Conservation (phyloP, 2,888 invertebrate genomes). For the Hoplodrina blanda region DNA sequence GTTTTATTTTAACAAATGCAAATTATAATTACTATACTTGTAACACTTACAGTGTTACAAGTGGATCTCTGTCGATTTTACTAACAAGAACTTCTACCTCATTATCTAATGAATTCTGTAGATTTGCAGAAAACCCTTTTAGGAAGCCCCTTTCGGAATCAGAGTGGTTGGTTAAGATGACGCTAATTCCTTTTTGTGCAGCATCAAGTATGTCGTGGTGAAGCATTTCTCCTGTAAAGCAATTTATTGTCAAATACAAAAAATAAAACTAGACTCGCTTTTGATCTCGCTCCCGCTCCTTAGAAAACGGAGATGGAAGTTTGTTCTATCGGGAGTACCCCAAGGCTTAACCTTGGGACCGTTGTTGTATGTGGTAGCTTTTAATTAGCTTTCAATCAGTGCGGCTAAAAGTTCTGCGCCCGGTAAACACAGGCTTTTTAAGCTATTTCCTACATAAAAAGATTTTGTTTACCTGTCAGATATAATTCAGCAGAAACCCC, state of each 20-base stretch:
- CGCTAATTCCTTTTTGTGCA: conserved; percentile 93
- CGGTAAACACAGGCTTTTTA: not conserved
- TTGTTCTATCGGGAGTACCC: not conserved
- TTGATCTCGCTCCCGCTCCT: not conserved
- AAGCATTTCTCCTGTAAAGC: conserved; percentile 94
- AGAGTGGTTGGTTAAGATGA: conserved; percentile 97
- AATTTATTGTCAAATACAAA: conserved; percentile 12
- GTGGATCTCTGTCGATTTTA: conserved; percentile 94
- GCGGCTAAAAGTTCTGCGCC: not conserved
- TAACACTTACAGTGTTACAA: conserved; percentile 91
- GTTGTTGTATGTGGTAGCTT: not conserved
- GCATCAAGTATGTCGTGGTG: conserved; percentile 98
- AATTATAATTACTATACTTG: conserved; percentile 13
- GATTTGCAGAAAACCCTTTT: conserved; percentile 87
- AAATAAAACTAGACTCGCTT: not conserved
- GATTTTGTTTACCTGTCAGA: conserved; percentile 91
- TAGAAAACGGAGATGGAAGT: not conserved
- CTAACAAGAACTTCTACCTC: conserved; percentile 93
- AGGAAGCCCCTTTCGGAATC: conserved; percentile 98
- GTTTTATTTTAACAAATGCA: conserved; percentile 46
- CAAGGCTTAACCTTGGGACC: conserved; percentile 6
- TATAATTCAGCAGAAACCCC: conserved; percentile 94
- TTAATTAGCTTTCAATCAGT: not conserved
- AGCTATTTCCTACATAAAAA: not conserved
- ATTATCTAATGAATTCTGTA: conserved; percentile 81